These are phyloP conservation scores for Exocentrus adspersus DNA, from an alignment of 2,888 invertebrate genomes.

Conservation along the genomic window DNA sequence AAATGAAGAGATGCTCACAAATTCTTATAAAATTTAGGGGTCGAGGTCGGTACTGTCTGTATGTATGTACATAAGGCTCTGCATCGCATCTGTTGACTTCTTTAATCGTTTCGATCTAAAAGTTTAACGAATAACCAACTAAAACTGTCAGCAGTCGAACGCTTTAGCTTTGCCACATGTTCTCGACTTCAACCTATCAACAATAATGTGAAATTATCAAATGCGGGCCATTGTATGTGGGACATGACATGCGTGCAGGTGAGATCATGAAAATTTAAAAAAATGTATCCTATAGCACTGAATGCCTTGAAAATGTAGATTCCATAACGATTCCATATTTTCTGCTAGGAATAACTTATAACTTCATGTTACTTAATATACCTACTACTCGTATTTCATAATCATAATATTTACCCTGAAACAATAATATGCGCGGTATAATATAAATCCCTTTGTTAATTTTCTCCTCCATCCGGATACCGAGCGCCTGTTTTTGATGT, in stretches of 20 bases:
- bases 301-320: no score
- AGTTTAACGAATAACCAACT: constrained; percentile 41
- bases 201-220: constrained; percentile 21
- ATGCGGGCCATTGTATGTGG: constrained; percentile 19
- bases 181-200: constrained; percentile 20
- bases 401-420: not conserved
- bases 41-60: no score
- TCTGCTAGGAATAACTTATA: no score
- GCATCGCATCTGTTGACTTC: constrained; percentile 37
- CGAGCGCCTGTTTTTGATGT: constrained; percentile 36
- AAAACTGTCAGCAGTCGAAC: constrained; percentile 40
- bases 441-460: constrained; percentile 16
- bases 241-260: not conserved
- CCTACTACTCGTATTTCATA: no score
- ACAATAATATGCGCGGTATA: not conserved
- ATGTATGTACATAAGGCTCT: no score
- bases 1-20: no score
- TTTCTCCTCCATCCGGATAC: constrained; percentile 1
- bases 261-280: not conserved
- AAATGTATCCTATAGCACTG: not conserved
- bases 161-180: constrained; percentile 40
- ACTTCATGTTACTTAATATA: no score
- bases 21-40: no score
- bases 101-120: constrained; percentile 21
- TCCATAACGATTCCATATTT: no score